These are phyloP conservation scores for Puma concolor DNA, from an alignment of 2,113 vertebrate species.

Conservation along the genomic window DNA sequence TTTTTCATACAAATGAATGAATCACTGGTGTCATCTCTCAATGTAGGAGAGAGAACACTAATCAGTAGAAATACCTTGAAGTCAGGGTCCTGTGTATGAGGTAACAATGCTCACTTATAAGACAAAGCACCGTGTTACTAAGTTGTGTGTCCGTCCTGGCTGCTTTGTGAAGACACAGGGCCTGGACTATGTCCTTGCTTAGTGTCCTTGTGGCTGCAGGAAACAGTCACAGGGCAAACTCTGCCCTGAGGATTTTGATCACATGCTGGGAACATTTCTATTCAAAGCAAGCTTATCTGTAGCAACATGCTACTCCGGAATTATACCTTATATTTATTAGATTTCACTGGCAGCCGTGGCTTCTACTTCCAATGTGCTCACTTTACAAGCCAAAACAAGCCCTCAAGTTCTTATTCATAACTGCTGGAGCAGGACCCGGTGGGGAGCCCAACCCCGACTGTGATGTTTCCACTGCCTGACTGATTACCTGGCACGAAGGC, in stretches of 20 bases:
- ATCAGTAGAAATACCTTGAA: not conserved
- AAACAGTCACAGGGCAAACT: not conserved
- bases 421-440: not conserved
- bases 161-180: not conserved
- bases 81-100: not conserved
- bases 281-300: constrained; percentile 41
- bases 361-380: not conserved
- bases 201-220: not conserved
- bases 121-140: not conserved
- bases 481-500: not conserved
- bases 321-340: not conserved
- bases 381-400: not conserved
- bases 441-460: not conserved
- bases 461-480: not conserved
- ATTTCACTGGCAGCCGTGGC: not conserved
- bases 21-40: not conserved
- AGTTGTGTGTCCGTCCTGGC: not conserved
- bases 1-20: not conserved
- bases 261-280: not conserved
- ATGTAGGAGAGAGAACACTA: not conserved
- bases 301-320: not conserved
- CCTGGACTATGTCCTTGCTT: not conserved
- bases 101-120: not conserved
- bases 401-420: not conserved
- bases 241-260: not conserved